Conservation (phyloP, 1,140 invertebrate genomes). For the Heliconius hewitsoni region DNA sequence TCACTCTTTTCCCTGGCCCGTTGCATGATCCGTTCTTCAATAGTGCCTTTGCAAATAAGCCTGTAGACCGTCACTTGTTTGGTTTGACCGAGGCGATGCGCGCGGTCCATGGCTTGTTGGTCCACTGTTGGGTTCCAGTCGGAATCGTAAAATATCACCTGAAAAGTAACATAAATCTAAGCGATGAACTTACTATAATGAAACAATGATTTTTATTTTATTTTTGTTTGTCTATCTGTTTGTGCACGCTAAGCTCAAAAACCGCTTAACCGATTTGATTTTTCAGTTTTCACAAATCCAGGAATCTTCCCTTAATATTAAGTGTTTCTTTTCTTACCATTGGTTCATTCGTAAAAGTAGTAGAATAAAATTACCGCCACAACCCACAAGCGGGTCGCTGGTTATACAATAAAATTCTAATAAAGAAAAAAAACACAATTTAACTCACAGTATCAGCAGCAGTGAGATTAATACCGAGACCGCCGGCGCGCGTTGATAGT, state of each 20-base stretch:
- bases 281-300: too few species aligned
- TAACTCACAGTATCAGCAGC: conserved; percentile 96
- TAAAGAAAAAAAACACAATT: neutral
- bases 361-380: too few species aligned
- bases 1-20: conserved; percentile 95
- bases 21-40: conserved; percentile 95
- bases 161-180: too few species aligned
- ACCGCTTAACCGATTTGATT: too few species aligned
- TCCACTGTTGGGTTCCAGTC: conserved; percentile 99
- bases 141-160: conserved; percentile 99
- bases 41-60: conserved; percentile 94
- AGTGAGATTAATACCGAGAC: conserved; percentile 98
- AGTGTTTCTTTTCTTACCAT: too few species aligned
- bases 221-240: too few species aligned
- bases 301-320: too few species aligned
- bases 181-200: too few species aligned
- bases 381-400: too few species aligned
- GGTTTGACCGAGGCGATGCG: conserved; percentile 93
- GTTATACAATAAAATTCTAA: neutral
- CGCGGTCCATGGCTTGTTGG: conserved; percentile 96
- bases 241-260: too few species aligned
- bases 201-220: too few species aligned
- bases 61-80: conserved; percentile 96
- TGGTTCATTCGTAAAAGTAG: too few species aligned
- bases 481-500: conserved; percentile 97